phyloP scores from a whole-genome alignment of 2,888 invertebrate genomes.

The Monopis laevigella region DNA sequence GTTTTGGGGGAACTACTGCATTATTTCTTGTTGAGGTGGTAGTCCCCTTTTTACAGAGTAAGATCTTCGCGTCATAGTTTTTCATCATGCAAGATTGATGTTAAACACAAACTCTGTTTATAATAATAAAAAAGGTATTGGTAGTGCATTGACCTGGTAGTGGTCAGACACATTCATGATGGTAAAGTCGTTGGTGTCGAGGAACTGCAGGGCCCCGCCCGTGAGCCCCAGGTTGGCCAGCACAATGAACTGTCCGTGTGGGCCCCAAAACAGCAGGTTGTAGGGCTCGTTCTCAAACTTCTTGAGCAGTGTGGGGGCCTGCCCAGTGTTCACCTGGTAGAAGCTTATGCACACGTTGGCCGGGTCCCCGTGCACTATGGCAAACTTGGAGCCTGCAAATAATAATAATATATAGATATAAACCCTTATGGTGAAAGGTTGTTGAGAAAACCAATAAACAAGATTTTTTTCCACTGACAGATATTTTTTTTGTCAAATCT shows the following conservation, averaged over 20 bases:
- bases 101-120: too few species aligned
- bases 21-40: too few species aligned
- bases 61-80: not conserved
- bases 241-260: slow-evolving; percentile 94
- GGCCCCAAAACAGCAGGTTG: slow-evolving; percentile 96
- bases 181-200: slow-evolving; percentile 95
- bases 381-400: slow-evolving; percentile 95
- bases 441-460: too few species aligned
- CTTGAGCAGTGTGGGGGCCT: slow-evolving; percentile 88
- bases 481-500: too few species aligned
- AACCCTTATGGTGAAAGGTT: too few species aligned
- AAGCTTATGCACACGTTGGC: slow-evolving; percentile 88
- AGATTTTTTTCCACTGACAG: too few species aligned
- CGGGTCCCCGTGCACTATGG: slow-evolving; percentile 94
- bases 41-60: too few species aligned
- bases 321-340: slow-evolving; percentile 88
- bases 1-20: too few species aligned
- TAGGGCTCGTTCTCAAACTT: slow-evolving; percentile 88
- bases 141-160: slow-evolving; percentile 70
- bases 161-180: slow-evolving; percentile 96
- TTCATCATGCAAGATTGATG: not conserved
- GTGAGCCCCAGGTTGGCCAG: slow-evolving; percentile 86
- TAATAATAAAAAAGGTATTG: not conserved
- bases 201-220: slow-evolving; percentile 92
- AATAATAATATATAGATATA: too few species aligned